Base-by-base conservation (phyloP, 2,113 vertebrate species). In the Pangasianodon gigas region DNA sequence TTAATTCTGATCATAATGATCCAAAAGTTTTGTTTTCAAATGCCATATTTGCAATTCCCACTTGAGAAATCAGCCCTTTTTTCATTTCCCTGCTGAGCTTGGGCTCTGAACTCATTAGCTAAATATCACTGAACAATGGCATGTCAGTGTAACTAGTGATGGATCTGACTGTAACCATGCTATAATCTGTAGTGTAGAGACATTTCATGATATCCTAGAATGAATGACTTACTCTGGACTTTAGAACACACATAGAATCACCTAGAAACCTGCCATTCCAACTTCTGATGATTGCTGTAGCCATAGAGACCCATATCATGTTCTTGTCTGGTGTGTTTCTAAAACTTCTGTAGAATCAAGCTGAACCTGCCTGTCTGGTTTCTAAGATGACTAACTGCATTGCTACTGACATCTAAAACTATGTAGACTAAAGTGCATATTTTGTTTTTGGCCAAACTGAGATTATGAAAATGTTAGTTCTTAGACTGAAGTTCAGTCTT, bases 351-450 rank as follows among this genome's bases (percentile, higher is more conserved):
- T 75, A 83, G 91, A 90, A 92, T 84, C 92, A 46, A 16, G 93
- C 67, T 84, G 85, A 95, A 96, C 95, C 89, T 6, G 96, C 95
- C 95, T 67, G 46, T 85, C 95, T 82, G 90, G 95, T 94, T 96
- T 93, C 89, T 52, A 86, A 51, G 54, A 67, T 89, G 41, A 52
- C 1, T 37, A 37, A 37, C 51, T 85, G 56, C 83, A 74, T 75
- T 48, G 60, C 37, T 32, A 62, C 65, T 6, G 6, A 41, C 5
- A 71, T 85, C 74, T 83, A 32, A 91, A 94, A 91, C 87, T 91
- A 87, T 92, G 90, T 65, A 86, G 82, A 75, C 3, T 51, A 87
- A 91, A 82, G 89, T 81, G 85, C 83, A 60, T 14, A 13, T 58
- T 56, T 58, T 37, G 2, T 37, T 56, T 37, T 58, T 58, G n/a